phyloP scores from a whole-genome alignment of 2,797 vertebrate species.

The Echiichthys vipera region DNA sequence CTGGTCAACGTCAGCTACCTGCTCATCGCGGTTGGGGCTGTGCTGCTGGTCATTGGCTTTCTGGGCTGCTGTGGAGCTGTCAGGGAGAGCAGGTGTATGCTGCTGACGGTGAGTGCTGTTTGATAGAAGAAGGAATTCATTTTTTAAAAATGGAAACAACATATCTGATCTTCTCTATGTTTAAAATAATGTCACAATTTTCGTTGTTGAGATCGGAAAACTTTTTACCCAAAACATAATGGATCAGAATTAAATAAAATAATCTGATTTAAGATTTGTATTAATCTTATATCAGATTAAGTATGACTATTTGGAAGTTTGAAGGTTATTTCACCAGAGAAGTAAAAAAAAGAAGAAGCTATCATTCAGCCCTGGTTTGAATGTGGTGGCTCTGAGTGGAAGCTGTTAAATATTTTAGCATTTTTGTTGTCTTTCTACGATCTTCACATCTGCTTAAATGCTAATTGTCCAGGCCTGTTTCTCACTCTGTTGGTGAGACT shows the following conservation, averaged over 20 bases:
- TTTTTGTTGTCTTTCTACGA: background rate
- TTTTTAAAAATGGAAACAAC: too few relatives aligned
- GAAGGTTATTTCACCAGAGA: background rate
- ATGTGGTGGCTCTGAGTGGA: background rate
- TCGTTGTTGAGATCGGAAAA: background rate
- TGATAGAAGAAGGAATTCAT: background rate
- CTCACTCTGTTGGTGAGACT: background rate
- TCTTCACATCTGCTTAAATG: background rate
- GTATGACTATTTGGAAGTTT: too few relatives aligned
- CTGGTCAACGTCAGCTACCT: constrained; percentile 80
- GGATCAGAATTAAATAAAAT: background rate
- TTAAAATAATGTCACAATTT: background rate
- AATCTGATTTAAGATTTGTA: background rate
- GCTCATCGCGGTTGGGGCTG: constrained; percentile 81
- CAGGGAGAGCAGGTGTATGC: constrained; percentile 86
- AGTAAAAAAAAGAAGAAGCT: background rate
- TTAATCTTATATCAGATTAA: too few relatives aligned
- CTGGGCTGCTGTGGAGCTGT: constrained; percentile 88
- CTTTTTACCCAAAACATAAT: background rate
- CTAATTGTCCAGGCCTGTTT: background rate
- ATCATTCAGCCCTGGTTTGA: background rate
- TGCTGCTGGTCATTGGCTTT: constrained; percentile 86
- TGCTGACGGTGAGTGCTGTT: constrained; percentile 82
- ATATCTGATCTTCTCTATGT: background rate
- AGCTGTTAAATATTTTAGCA: background rate